Evolutionary conservation across 2,113 vertebrate genomes (phyloP).

Genomic region (Dolichotis patagonum): DNA sequence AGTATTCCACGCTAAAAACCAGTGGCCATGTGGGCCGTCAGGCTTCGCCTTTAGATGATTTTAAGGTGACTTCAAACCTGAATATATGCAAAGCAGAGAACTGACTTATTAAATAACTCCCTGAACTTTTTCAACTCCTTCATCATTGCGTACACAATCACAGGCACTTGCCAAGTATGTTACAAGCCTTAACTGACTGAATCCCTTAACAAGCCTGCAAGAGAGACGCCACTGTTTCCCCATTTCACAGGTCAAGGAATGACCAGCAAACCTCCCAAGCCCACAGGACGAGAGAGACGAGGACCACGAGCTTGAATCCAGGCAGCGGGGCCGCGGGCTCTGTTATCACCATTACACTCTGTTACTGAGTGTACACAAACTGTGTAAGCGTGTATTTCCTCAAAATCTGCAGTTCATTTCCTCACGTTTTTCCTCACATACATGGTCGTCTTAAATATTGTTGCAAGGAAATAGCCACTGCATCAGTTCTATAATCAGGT

Average conservation of each 20-base stretch:
- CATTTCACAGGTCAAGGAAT: neutral
- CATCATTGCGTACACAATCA: neutral
- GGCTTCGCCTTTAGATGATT: neutral
- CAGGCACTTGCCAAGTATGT: neutral
- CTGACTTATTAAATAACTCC: neutral
- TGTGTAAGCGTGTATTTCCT: neutral
- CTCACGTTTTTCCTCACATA: neutral
- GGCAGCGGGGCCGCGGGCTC: neutral
- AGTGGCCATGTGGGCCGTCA: neutral
- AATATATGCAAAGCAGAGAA: conserved; percentile 37
- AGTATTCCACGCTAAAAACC: neutral
- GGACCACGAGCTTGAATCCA: neutral
- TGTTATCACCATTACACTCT: neutral
- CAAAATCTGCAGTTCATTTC: neutral
- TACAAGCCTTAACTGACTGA: neutral
- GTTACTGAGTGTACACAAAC: neutral
- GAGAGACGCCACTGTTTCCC: neutral
- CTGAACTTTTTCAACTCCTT: neutral
- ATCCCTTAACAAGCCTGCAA: neutral
- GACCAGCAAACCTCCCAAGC: neutral
- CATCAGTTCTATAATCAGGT: neutral
- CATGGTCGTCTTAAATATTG: neutral
- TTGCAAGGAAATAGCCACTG: neutral
- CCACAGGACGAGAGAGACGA: neutral
- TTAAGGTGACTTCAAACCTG: neutral